Base-by-base conservation (phyloP, 2,113 vertebrate genomes). In the Gambusia holbrooki region DNA sequence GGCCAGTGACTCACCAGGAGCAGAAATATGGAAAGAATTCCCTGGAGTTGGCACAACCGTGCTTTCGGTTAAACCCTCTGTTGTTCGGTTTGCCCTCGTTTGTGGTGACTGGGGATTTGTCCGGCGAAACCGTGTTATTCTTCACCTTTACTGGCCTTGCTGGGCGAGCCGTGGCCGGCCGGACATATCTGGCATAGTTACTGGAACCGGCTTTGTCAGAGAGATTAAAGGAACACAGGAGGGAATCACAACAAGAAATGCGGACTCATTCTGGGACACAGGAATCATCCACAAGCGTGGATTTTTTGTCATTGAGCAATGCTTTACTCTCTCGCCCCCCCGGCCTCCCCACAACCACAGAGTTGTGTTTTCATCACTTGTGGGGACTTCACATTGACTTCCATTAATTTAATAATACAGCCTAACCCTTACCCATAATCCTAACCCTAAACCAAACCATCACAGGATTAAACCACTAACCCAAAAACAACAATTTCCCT, bases 121-220 rank as follows among this genome's bases (percentile, higher is more conserved):
- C 64, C 69, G 15, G 84, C 70, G 79, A 91, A 90, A 91, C 88
- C 71, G 69, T 92, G 85, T 92, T 93, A 90, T 93, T 93, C 87
- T 92, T 89, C 85, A 89, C 84, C 71, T 37, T 37, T 84, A 78
- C 77, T 73, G 85, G 83, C 83, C 54, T 60, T 84, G 76, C 81
- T 81, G 85, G 81, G 84, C 89, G 88, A 76, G 79, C 77, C 28
- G 29, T 51, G 82, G 69, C 77, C 3, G 60, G 79, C 87, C 86
- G 88, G 91, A 92, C 91, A 92, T 94, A 90, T 89, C 89, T 93
- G 90, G 88, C 92, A 94, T 93, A 93, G 87, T 85, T 92, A 89
- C 85, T 72, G 78, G 73, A 58, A 68, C 73, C 76, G 86, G 76
- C 88, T 91, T 92, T 92, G 91, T 93, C 79, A 62, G 27, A 22